Base-by-base conservation (phyloP, 2,888 invertebrate species). In the Tetheella fluctuosa region DNA sequence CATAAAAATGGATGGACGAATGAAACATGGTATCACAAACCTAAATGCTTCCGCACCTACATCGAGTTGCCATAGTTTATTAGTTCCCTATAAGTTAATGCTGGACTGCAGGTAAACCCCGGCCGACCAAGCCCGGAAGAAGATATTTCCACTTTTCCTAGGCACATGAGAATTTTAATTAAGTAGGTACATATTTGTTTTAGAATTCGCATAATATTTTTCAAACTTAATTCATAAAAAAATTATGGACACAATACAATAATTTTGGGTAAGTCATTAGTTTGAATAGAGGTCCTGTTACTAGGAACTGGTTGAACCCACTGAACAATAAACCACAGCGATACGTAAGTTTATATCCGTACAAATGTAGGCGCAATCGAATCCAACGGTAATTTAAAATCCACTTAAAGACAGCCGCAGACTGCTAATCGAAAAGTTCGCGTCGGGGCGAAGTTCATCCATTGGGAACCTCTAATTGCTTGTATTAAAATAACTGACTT, bases 401-500 rank as follows among this genome's bases (percentile, higher is more conserved):
- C 92, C 92, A 92, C 92, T 92, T 91, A 91, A 85, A 90, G 84
- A 85, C 86, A 84, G 88, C 91, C 91, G 83, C 92, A 89, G 88
- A 84, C 79, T 66, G 70, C 65, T 91, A 91, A 91, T 91, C 91
- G 90, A 91, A 91, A 92, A 91, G 82, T 92, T 90, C 83, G 85
- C 84, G 85, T 84, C 79, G 77, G 48, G 55, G 70, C 73, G 84
- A 81, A 84, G 76, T 79, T 85, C 74, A 77, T 80, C 84, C 85
- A 85, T 75, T 73, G 79, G 85, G 85, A 83, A 83, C 87, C 84
- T 88, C 84, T 92, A 92, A 92, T 92, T 92, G 90, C 89, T 83
- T 90, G 86, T 92, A 91, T 92, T 92, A 91, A 92, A 92, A 92
- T 92, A 92, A 91, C 90, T 87, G 91, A 87, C 84, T 89, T 88